Evolutionary conservation across 2,888 invertebrate species (phyloP).

Genomic region (Platerodrilus igneus): DNA sequence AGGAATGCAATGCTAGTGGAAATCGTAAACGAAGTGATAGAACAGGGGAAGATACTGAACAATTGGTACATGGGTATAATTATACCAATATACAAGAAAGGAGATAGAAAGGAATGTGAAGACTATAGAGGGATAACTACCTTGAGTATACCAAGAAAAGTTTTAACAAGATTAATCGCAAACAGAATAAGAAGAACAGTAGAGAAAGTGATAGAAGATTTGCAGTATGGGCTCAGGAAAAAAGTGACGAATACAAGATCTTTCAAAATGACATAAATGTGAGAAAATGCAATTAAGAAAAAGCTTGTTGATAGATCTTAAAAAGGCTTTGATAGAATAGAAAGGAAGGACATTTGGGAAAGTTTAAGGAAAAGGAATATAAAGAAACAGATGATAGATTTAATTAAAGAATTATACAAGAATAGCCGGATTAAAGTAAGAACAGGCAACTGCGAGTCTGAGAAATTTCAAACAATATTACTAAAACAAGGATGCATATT

Average conservation of each 20-base stretch:
- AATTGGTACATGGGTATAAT: slow-evolving; percentile 20
- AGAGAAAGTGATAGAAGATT: slow-evolving; percentile 10
- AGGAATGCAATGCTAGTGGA: slow-evolving; percentile 7
- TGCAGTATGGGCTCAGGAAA: slow-evolving; percentile 18
- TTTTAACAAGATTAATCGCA: slow-evolving; percentile 14
- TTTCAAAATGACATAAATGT: slow-evolving; percentile 18
- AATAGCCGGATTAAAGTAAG: slow-evolving; percentile 5
- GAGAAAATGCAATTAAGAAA: slow-evolving; percentile 7
- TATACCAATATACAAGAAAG: slow-evolving; percentile 19
- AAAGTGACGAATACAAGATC: slow-evolving; percentile 15
- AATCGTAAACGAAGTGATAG: slow-evolving; percentile 14
- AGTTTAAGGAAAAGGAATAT: slow-evolving; percentile 11
- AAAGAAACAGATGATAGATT: slow-evolving; percentile 10
- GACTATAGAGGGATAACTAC: slow-evolving; percentile 13
- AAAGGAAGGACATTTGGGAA: slow-evolving; percentile 15
- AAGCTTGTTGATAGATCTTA: slow-evolving; percentile 20
- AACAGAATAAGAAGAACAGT: slow-evolving; percentile 9
- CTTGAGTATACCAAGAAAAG: slow-evolving; percentile 12
- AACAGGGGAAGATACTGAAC: slow-evolving; percentile 10
- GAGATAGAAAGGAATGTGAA: slow-evolving; percentile 11
- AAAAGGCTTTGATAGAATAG: slow-evolving; percentile 24
- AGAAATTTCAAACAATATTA: slow-evolving; percentile 6
- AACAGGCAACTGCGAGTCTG: slow-evolving; percentile 1
- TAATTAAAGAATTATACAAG: slow-evolving; percentile 13
- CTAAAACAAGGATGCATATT: slow-evolving; percentile 11